Base-by-base conservation (phyloP, 2,888 invertebrate species). In the Toxonevra muliebris region DNA sequence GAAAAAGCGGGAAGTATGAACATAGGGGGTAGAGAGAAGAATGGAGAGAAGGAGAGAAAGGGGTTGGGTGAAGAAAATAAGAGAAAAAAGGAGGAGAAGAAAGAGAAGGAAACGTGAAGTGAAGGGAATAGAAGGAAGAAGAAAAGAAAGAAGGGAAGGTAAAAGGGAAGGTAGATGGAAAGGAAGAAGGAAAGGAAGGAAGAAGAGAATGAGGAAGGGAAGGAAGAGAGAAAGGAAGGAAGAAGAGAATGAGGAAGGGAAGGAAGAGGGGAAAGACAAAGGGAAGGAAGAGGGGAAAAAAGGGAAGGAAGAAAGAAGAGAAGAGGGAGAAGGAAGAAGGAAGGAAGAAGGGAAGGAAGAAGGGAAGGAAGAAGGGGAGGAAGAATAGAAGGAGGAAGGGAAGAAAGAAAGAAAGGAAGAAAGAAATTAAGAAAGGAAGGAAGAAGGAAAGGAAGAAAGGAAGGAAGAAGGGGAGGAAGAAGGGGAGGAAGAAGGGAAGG, bases 311-410 rank as follows among this genome's bases (percentile, higher is more conserved):
- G 60, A 59, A 53, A 53, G 53, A 54, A 52, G 48, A 53, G 53
- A 53, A 54, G 40, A 42, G 43, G 48, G 48, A 61, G 61, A 45
- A 61, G 48, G 57, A 48, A 48, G 43, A 61, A 19, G 48, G 61
- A 45, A 61, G 48, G 57, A 61, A 48, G 43, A 48, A 19, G 53
- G 45, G 60, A 66, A 19, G 48, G 57, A 48, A 45, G 57, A 57
- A 64, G 54, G 40, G 60, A 60, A 60, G 53, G 53, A 53, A 60
- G 54, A 45, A 53, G 65, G 52, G 52, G 52, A 48, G 65, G 52
- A 65, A 58, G 19, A 58, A 42, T 59, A n/a, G n/a, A n/a, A n/a
- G n/a, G n/a, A n/a, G n/a, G n/a, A n/a, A n/a, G n/a, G n/a, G n/a
- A 59, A 3, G 48, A 48, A 48, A 61, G 40, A 61, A 30, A 61